phyloP scores from a whole-genome alignment of 2,113 vertebrate genomes.

The Chloroceryle aenea region DNA sequence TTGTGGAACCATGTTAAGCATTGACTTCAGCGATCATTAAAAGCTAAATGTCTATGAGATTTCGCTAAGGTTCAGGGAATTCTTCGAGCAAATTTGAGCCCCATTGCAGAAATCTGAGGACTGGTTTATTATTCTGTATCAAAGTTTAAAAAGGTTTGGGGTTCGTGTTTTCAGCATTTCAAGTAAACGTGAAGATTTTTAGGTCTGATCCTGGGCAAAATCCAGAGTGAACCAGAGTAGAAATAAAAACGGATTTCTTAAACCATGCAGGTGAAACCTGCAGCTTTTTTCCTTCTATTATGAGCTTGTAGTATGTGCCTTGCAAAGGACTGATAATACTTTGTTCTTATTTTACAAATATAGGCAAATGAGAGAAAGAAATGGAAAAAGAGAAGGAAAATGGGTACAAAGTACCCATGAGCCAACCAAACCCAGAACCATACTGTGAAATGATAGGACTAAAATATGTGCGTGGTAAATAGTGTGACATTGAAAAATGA shows the following conservation, averaged over 20 bases:
- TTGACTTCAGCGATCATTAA: background rate
- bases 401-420: background rate
- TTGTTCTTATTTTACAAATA: constrained; percentile 4
- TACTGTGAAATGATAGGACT: constrained; percentile 44
- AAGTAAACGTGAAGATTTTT: background rate
- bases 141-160: background rate
- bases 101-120: background rate
- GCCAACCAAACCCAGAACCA: constrained; percentile 2
- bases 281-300: background rate
- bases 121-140: background rate
- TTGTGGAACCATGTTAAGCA: background rate
- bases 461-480: constrained; percentile 53
- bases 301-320: background rate
- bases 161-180: constrained; percentile 15
- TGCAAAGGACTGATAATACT: background rate
- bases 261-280: background rate
- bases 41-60: background rate
- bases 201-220: background rate
- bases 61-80: background rate
- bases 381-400: background rate
- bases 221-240: background rate
- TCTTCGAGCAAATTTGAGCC: background rate
- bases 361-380: constrained; percentile 13
- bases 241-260: background rate
- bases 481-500: constrained; percentile 64